phyloP scores from a whole-genome alignment of 2,113 vertebrate genomes.

The Cyanoliseus patagonus region DNA sequence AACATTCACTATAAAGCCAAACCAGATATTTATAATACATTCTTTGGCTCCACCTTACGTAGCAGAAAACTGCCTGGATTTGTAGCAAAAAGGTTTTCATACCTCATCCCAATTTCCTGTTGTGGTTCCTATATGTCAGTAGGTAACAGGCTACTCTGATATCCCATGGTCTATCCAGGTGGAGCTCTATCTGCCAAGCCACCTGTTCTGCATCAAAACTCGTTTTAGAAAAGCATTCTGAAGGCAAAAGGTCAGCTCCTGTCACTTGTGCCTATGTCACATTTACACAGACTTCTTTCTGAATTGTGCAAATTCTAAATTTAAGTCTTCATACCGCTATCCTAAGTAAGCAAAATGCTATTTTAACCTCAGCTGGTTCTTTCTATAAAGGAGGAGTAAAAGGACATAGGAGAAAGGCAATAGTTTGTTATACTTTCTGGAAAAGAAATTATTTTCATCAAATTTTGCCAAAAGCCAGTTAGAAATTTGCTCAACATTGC shows the following conservation, averaged over 20 bases:
- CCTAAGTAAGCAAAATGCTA: neutral
- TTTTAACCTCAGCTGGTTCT: neutral
- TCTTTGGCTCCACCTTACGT: neutral
- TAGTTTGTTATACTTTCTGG: neutral
- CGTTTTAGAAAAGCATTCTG: neutral
- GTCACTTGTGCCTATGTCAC: neutral
- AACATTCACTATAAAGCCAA: neutral
- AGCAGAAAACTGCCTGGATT: neutral
- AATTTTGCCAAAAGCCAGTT: neutral
- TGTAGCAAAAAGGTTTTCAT: neutral
- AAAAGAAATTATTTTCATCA: neutral
- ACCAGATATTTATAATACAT: neutral
- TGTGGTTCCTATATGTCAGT: neutral
- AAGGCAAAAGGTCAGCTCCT: neutral
- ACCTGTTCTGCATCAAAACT: conserved; percentile 1
- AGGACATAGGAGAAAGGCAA: neutral
- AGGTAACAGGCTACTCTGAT: neutral
- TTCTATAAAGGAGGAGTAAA: neutral
- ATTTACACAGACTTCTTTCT: neutral
- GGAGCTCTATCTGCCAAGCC: conserved; percentile 17
- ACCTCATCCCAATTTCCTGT: conserved; percentile 8
- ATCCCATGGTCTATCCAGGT: conserved; percentile 7
- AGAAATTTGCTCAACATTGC: neutral
- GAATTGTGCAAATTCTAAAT: neutral
- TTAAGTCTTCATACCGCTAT: neutral